Percentiles rank a stretch among this genome's conserved stretches.
Evolutionary conservation across 2,797 vertebrate species (phyloP).

Genomic region (Myoxocephalus aenaeus): DNA sequence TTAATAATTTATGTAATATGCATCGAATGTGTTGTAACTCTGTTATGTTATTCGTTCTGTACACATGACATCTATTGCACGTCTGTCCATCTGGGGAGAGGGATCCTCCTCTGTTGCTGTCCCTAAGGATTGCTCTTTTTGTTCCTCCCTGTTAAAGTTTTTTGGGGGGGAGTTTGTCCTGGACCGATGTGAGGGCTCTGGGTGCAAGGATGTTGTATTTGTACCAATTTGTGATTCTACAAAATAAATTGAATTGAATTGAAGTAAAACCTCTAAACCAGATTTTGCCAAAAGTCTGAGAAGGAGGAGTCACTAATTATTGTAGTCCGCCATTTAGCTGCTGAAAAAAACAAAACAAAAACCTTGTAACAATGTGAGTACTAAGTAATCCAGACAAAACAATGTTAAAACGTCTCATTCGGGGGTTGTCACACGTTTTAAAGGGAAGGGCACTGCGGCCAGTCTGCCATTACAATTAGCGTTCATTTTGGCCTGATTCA

Average conservation of each 20-base stretch:
- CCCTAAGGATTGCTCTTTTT: too few relatives aligned
- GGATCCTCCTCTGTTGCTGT: too few relatives aligned
- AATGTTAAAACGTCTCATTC: constrained; percentile 30
- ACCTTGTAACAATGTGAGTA: constrained; percentile 48
- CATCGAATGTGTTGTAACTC: too few relatives aligned
- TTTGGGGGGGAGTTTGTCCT: too few relatives aligned
- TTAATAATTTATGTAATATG: too few relatives aligned
- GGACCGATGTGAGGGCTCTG: not conserved
- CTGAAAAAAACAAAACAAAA: constrained; percentile 44
- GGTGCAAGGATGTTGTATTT: not conserved
- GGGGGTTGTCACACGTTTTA: constrained; percentile 62
- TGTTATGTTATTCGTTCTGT: too few relatives aligned
- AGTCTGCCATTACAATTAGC: constrained; percentile 91
- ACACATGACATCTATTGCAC: too few relatives aligned
- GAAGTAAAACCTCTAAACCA: not conserved
- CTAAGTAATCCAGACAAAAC: constrained; percentile 46
- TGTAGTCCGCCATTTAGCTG: constrained; percentile 23
- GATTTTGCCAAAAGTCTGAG: constrained; percentile 11
- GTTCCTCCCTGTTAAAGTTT: not conserved
- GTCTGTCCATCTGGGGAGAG: too few relatives aligned
- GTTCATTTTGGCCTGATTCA: constrained; percentile 86
- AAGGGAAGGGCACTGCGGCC: constrained; percentile 77
- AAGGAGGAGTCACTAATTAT: constrained; percentile 20
- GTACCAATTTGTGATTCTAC: not conserved
- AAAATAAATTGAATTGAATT: not conserved